Percentiles rank a stretch among this genome's conserved stretches.
Evolutionary conservation across 92 coral and sea anemone genomes (phyloP).

Genomic region (Siderastrea radians): DNA sequence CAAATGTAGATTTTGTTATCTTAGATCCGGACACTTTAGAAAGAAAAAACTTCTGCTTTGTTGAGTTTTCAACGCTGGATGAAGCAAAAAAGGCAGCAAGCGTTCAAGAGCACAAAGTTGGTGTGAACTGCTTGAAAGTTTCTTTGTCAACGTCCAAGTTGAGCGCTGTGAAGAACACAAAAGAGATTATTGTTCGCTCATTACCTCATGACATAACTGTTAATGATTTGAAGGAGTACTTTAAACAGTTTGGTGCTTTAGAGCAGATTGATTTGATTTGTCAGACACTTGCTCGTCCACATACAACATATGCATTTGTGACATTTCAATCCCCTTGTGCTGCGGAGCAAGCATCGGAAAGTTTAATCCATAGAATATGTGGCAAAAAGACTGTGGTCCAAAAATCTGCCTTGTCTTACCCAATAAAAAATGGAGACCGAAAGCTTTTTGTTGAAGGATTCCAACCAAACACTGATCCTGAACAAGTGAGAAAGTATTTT

Average conservation of each 20-base stretch:
- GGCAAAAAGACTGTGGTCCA: slow-evolving; percentile 51
- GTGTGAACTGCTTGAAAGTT: slow-evolving; percentile 21
- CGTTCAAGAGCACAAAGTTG: slow-evolving; percentile 35
- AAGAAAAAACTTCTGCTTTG: slow-evolving; percentile 68
- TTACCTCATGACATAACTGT: slow-evolving; percentile 62
- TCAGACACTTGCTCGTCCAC: slow-evolving; percentile 16
- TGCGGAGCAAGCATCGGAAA: slow-evolving; percentile 12
- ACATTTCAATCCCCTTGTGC: slow-evolving; percentile 16
- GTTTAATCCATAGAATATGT: slow-evolving; percentile 15
- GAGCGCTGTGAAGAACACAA: slow-evolving; percentile 48
- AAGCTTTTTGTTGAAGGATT: slow-evolving; percentile 61
- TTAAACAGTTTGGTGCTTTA: slow-evolving; percentile 64
- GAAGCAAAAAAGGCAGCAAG: slow-evolving; percentile 28
- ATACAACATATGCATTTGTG: slow-evolving; percentile 35
- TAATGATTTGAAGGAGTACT: slow-evolving; percentile 57
- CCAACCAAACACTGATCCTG: slow-evolving; percentile 34
- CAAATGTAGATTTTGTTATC: slow-evolving; percentile 22
- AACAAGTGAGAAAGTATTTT: slow-evolving; percentile 40
- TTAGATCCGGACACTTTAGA: slow-evolving; percentile 17
- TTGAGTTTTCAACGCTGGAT: slow-evolving; percentile 49
- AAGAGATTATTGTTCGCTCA: slow-evolving; percentile 39
- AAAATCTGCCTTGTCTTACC: slow-evolving; percentile 52
- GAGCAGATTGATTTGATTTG: slow-evolving; percentile 55
- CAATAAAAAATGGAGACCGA: slow-evolving; percentile 42
- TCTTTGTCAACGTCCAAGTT: slow-evolving; percentile 30